These are phyloP conservation scores for Puffinus mauretanicus DNA, from an alignment of 2,113 vertebrate species.

Conservation along the genomic window DNA sequence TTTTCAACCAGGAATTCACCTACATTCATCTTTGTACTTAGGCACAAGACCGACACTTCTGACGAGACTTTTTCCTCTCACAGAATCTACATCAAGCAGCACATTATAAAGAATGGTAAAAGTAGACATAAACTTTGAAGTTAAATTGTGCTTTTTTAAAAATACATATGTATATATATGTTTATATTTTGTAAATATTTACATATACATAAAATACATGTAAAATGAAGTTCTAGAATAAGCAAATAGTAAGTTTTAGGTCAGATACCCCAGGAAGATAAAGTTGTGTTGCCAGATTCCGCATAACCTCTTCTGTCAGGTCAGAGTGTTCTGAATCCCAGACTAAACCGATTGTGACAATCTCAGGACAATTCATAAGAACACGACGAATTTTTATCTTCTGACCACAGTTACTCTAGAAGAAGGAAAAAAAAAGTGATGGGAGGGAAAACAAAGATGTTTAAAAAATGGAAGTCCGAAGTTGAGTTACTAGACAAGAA, in stretches of 20 bases:
- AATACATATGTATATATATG: rapidly evolving
- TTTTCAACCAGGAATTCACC: background rate
- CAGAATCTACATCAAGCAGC: background rate
- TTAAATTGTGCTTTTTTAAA: background rate
- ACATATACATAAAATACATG: background rate
- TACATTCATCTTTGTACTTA: background rate
- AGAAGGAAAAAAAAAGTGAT: background rate
- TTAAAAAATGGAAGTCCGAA: background rate
- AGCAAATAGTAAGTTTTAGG: background rate
- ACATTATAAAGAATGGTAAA: background rate
- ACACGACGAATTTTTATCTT: conserved; percentile 93
- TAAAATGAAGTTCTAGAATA: background rate
- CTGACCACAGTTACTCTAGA: conserved; percentile 93
- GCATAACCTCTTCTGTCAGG: conserved; percentile 88
- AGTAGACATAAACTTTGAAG: background rate
- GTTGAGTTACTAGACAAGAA: background rate
- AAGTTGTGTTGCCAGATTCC: conserved; percentile 85
- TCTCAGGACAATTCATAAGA: conserved; percentile 96
- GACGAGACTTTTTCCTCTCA: background rate
- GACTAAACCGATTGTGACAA: conserved; percentile 93
- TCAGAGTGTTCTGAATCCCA: conserved; percentile 97
- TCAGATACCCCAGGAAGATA: conserved; percentile 85
- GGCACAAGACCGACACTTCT: background rate
- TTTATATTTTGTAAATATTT: background rate
- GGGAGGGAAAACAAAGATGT: background rate